These are phyloP conservation scores for Leptosomus discolor DNA, from an alignment of 2,113 vertebrate genomes.

Conservation along the genomic window DNA sequence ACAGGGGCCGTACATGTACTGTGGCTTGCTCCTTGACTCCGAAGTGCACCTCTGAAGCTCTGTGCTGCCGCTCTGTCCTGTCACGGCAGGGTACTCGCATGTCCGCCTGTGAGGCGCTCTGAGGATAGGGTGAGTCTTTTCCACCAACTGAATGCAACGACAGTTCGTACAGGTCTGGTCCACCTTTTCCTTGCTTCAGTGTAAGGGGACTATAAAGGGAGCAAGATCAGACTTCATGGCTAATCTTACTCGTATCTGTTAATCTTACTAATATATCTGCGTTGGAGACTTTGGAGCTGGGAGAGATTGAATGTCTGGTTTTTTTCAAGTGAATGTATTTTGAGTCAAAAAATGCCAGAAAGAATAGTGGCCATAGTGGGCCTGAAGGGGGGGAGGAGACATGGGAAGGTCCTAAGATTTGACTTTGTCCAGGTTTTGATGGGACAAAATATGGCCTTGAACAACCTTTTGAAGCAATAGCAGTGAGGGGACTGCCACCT, in stretches of 20 bases:
- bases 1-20: neutral
- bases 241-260: conserved; percentile 13
- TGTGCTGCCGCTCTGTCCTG: neutral
- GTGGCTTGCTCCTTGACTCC: neutral
- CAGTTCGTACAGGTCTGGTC: neutral
- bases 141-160: neutral
- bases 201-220: neutral
- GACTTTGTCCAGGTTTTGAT: conserved; percentile 20
- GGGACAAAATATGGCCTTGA: conserved; percentile 50
- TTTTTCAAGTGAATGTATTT: conserved; percentile 59
- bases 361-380: neutral
- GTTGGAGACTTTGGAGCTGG: neutral
- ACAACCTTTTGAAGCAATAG: conserved; percentile 72
- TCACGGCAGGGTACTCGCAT: neutral
- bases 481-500: conserved; percentile 42
- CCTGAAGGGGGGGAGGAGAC: neutral
- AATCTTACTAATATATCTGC: neutral
- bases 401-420: neutral
- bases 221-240: neutral
- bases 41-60: neutral
- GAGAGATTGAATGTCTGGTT: conserved; percentile 22
- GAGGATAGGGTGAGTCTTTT: neutral
- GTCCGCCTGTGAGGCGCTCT: neutral
- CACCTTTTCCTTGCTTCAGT: neutral
- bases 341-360: conserved; percentile 6